These are phyloP conservation scores for Ivindomyrus marchei DNA, from an alignment of 2,113 vertebrate species.

Conservation along the genomic window DNA sequence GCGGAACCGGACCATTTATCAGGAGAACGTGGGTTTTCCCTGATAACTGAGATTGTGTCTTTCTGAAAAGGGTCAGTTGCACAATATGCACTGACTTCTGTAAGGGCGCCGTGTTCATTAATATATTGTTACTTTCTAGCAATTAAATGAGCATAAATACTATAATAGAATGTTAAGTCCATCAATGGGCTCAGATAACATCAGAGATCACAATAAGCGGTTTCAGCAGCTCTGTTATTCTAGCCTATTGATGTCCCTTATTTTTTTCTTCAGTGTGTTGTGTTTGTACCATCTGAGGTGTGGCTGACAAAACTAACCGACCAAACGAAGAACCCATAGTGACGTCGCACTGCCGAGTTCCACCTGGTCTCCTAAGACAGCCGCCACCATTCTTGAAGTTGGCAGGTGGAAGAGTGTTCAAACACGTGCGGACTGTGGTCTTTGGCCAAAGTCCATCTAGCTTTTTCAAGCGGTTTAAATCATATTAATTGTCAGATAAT, in stretches of 20 bases:
- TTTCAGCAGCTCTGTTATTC: neutral
- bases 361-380: neutral
- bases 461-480: neutral
- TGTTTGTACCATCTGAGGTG: neutral
- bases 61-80: neutral
- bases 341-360: neutral
- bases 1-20: neutral
- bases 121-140: neutral
- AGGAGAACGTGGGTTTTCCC: neutral
- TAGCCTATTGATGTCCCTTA: neutral
- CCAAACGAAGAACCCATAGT: neutral
- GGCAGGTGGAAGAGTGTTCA: slow-evolving; percentile 30
- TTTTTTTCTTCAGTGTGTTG: neutral
- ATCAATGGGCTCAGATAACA: neutral
- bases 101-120: neutral
- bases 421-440: slow-evolving; percentile 4
- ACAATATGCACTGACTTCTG: neutral
- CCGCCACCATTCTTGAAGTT: slow-evolving; percentile 1
- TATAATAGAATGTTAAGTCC: neutral
- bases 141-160: neutral
- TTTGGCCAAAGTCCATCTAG: slow-evolving; percentile 25
- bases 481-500: slow-evolving; percentile 36
- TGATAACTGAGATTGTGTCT: neutral
- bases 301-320: neutral
- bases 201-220: neutral